Evolutionary conservation across 2,113 vertebrate genomes (phyloP).

Genomic region (Butorides virescens): DNA sequence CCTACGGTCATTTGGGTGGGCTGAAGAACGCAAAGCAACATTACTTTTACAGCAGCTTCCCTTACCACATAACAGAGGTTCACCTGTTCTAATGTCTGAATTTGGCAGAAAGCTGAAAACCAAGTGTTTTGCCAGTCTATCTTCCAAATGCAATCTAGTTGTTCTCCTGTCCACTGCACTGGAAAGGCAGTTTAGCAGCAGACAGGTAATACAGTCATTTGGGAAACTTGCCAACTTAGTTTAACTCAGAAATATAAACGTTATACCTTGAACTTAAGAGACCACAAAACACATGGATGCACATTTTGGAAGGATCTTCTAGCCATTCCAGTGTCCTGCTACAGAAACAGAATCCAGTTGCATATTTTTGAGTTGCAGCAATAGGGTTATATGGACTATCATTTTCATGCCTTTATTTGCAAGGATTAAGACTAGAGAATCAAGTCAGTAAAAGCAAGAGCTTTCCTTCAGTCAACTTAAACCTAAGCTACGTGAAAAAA

Average conservation of each 20-base stretch:
- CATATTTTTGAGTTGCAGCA: neutral
- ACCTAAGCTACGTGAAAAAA: neutral
- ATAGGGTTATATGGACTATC: neutral
- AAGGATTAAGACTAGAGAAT: neutral
- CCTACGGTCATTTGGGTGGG: neutral
- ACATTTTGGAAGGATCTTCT: neutral
- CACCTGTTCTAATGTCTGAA: neutral
- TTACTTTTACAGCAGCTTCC: neutral
- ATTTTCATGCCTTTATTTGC: neutral
- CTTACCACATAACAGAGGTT: neutral
- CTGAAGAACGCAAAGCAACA: neutral
- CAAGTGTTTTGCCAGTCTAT: neutral
- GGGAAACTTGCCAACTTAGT: neutral
- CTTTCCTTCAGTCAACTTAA: neutral
- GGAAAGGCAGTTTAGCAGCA: neutral
- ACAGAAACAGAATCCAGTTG: neutral
- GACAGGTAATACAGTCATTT: neutral
- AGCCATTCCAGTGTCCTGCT: neutral
- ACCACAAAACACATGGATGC: neutral
- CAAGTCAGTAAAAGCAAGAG: neutral
- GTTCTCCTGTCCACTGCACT: accelerated
- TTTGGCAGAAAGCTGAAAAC: neutral
- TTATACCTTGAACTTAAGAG: neutral
- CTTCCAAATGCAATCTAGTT: neutral
- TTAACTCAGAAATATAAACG: neutral